Conservation (phyloP, 1,140 invertebrate species). For the Leptinotarsa defecta region DNA sequence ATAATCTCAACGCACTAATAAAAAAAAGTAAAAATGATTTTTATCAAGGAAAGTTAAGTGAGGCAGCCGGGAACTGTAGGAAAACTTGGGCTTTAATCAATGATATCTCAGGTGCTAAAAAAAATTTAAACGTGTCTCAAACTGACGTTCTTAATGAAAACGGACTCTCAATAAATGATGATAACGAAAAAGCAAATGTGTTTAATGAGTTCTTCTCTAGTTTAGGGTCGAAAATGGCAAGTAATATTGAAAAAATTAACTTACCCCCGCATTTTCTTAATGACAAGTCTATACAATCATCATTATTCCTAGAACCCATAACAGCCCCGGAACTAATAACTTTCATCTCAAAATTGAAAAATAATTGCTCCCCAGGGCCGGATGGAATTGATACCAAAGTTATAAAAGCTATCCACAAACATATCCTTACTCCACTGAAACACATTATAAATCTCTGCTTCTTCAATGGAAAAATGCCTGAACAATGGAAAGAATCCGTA, state of each 20-base stretch:
- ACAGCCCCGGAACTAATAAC: background rate
- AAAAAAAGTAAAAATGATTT: background rate
- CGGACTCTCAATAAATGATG: background rate
- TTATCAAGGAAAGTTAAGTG: background rate
- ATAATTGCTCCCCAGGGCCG: constrained; percentile 4
- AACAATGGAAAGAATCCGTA: constrained; percentile 11
- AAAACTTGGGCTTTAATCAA: background rate
- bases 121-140: background rate
- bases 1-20: background rate
- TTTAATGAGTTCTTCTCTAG: background rate
- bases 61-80: background rate
- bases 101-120: background rate
- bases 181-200: constrained; percentile 7
- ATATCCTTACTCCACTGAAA: background rate
- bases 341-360: constrained; percentile 3
- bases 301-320: constrained; percentile 1
- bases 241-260: background rate
- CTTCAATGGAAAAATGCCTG: background rate
- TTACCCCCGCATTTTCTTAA: background rate
- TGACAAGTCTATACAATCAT: constrained; percentile 3
- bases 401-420: constrained; percentile 3
- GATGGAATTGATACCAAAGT: background rate
- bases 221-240: constrained; percentile 2
- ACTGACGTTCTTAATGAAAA: background rate
- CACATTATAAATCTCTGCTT: constrained; percentile 9